Percentiles rank a stretch among this genome's conserved stretches.
These are phyloP conservation scores for Rotaria sp. DNA, from an alignment of 2,888 invertebrate species.

Conservation along the genomic window DNA sequence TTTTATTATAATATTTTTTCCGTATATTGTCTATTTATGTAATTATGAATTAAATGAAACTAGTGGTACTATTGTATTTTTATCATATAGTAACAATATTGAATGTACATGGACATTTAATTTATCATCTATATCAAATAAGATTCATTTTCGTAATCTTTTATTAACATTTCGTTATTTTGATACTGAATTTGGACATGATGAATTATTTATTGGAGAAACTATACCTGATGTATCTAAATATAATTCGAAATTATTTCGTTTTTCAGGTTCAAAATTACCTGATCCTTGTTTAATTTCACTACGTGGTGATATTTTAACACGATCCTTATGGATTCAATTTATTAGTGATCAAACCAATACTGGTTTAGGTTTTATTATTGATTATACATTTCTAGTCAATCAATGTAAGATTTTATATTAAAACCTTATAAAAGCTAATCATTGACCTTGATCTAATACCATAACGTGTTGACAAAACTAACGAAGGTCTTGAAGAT, in stretches of 20 bases:
- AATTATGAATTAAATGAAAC: background rate
- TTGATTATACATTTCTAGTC: constrained; percentile 13
- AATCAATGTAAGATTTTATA: background rate
- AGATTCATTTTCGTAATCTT: background rate
- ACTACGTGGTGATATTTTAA: background rate
- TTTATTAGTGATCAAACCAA: background rate
- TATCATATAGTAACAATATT: background rate
- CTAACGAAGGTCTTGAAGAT: too few relatives aligned
- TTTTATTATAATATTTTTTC: background rate
- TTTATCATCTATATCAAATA: background rate
- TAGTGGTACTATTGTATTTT: background rate
- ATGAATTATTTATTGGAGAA: constrained; percentile 28
- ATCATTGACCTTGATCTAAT: too few relatives aligned
- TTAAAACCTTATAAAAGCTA: too few relatives aligned
- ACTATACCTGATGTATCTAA: background rate
- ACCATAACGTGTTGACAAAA: too few relatives aligned
- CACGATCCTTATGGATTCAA: background rate
- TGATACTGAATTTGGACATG: background rate
- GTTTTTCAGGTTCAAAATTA: constrained; percentile 2
- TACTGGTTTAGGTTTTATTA: background rate
- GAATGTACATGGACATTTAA: background rate
- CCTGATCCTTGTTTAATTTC: background rate
- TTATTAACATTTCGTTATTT: background rate
- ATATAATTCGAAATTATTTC: constrained; percentile 22
- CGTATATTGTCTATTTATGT: background rate